Percentiles rank a stretch among this genome's conserved stretches.
phyloP scores from a whole-genome alignment of 1,140 invertebrate species.

The Battus philenor region DNA sequence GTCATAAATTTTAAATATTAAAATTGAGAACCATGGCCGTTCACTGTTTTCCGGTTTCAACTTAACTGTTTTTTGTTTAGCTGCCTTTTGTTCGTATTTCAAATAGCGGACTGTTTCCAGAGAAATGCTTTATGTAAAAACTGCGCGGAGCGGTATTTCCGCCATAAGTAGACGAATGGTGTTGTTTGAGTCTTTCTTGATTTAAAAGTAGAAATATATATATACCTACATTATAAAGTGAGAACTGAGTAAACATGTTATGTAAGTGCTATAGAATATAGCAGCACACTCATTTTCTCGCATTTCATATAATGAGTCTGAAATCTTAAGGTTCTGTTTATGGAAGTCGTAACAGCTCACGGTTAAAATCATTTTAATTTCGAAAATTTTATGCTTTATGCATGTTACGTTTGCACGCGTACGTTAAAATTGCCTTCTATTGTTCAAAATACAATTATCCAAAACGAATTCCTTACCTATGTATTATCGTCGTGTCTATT shows the following conservation, averaged over 20 bases:
- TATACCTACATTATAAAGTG: conserved; percentile 4
- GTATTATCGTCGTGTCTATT: no score
- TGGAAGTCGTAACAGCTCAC: no score
- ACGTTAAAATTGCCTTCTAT: no score
- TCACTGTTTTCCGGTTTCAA: conserved; percentile 10
- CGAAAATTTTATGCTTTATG: no score
- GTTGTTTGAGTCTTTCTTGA: conserved; percentile 8
- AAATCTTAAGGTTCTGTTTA: conserved; percentile 6
- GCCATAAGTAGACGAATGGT: conserved; percentile 11
- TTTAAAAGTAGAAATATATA: background rate
- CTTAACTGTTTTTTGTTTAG: conserved; percentile 13
- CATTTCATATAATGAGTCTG: background rate
- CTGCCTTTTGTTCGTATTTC: conserved; percentile 1
- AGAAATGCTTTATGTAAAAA: conserved; percentile 10
- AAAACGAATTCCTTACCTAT: no score
- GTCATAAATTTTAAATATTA: conserved; percentile 6
- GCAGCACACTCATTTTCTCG: no score
- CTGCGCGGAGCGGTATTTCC: conserved; percentile 11
- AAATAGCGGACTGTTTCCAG: conserved; percentile 2
- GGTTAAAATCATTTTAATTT: no score
- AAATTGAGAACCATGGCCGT: conserved; percentile 1
- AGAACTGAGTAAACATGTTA: conserved; percentile 1
- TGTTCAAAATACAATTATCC: no score
- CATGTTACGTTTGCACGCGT: no score
- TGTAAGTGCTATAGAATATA: conserved; percentile 1